Percentiles rank a stretch among this genome's conserved stretches.
These are phyloP conservation scores for Drosophila malerkotliana DNA, from an alignment of 1,140 invertebrate species.

Conservation along the genomic window DNA sequence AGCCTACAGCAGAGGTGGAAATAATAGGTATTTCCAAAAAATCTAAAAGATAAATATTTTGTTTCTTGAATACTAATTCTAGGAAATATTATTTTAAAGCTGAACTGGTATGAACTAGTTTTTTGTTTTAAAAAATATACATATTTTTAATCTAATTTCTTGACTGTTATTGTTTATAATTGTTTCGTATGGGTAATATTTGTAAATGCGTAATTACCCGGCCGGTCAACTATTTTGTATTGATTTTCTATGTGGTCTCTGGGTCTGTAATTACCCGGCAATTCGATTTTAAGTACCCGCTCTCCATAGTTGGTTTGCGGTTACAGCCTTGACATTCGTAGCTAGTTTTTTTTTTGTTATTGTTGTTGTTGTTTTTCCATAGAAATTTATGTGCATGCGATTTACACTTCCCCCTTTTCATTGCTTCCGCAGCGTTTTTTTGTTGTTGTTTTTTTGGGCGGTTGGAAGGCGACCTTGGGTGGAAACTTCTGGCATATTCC, in stretches of 20 bases:
- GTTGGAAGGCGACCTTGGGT: slow-evolving; percentile 14
- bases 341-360: not conserved
- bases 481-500: slow-evolving; percentile 44
- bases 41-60: not conserved
- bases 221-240: slow-evolving; percentile 37
- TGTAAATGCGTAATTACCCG: slow-evolving; percentile 56
- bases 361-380: not conserved
- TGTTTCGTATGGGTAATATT: not conserved
- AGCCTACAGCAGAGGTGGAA: slow-evolving; percentile 3
- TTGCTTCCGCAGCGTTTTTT: slow-evolving; percentile 4
- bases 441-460: slow-evolving; percentile 3
- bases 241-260: slow-evolving; percentile 43
- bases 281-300: slow-evolving; percentile 37
- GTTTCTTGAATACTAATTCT: not conserved
- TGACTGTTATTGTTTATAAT: slow-evolving; percentile 17
- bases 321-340: slow-evolving; percentile 50
- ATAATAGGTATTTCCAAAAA: not conserved
- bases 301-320: slow-evolving; percentile 9
- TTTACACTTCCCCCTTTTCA: slow-evolving; percentile 22
- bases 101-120: too few species aligned
- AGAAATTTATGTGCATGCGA: slow-evolving; percentile 24
- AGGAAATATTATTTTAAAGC: not conserved
- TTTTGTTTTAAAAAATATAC: too few species aligned
- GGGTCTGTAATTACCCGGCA: slow-evolving; percentile 40
- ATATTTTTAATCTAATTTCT: not conserved